A percentile compares a stretch with the other conserved stretches of the same genome.
Conservation (phyloP, 2,888 invertebrate genomes). For the Patella ulyssiponensis region DNA sequence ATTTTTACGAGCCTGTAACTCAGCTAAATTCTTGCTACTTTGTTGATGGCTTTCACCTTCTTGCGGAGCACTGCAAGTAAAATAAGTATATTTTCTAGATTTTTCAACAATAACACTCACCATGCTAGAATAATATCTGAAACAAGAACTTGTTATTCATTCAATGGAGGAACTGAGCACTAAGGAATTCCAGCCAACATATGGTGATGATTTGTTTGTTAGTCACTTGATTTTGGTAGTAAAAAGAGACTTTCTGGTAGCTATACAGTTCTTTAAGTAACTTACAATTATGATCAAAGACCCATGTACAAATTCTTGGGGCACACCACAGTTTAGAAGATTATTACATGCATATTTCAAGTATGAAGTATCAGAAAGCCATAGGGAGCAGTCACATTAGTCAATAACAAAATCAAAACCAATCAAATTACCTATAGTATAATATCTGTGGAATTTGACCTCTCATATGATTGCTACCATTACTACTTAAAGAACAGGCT, state of each 20-base stretch:
- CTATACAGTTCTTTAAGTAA: no score
- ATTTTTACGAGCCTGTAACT: slow-evolving; percentile 79
- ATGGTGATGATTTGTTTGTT: neutral
- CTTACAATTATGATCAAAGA: no score
- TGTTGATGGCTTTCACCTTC: slow-evolving; percentile 76
- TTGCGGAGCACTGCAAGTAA: slow-evolving; percentile 75
- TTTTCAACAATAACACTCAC: neutral
- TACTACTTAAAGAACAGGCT: slow-evolving; percentile 92
- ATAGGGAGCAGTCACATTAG: no score
- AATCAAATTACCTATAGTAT: slow-evolving; percentile 80
- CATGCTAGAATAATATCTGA: neutral
- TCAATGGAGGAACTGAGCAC: neutral
- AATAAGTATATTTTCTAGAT: neutral
- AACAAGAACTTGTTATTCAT: neutral
- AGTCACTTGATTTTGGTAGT: no score
- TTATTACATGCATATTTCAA: no score
- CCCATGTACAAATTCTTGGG: no score
- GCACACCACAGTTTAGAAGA: no score
- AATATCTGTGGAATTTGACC: slow-evolving; percentile 95
- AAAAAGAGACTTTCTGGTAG: no score
- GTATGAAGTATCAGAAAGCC: no score
- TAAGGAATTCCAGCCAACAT: neutral
- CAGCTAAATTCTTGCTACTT: slow-evolving; percentile 76
- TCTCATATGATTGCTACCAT: slow-evolving; percentile 94
- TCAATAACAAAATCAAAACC: no score